Conservation (phyloP, 2,888 invertebrate species). For the Pharmacophagus antenor region DNA sequence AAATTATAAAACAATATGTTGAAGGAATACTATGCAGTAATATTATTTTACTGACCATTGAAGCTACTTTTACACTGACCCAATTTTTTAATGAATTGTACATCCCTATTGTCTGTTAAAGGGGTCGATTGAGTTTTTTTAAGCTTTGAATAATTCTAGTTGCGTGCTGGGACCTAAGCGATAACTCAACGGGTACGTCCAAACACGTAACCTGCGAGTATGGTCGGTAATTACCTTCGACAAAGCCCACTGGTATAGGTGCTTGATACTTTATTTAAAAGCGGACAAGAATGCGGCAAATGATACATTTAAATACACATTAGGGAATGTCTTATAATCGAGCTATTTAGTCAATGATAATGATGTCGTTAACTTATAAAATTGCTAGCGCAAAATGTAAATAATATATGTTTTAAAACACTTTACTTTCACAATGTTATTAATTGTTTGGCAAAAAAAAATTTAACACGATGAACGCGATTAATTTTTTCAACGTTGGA, state of each 20-base stretch:
- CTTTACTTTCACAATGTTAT: background rate
- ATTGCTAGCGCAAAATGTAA: too few relatives aligned
- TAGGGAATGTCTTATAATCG: too few relatives aligned
- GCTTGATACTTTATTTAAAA: conserved; percentile 29
- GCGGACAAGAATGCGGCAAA: conserved; percentile 6
- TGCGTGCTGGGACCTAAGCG: conserved; percentile 27
- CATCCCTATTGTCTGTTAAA: conserved; percentile 16
- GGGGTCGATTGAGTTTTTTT: conserved; percentile 13
- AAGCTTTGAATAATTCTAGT: conserved; percentile 28
- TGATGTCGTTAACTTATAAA: too few relatives aligned
- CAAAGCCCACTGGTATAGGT: conserved; percentile 16
- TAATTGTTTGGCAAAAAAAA: background rate
- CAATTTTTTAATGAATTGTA: conserved; percentile 23
- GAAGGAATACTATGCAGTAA: background rate
- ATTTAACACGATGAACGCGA: conserved; percentile 4
- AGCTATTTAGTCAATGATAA: too few relatives aligned
- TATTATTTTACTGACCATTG: background rate
- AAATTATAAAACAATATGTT: background rate
- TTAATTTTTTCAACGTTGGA: conserved; percentile 41
- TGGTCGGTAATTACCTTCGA: conserved; percentile 26
- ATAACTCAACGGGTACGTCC: conserved; percentile 29
- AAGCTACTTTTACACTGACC: conserved; percentile 13
- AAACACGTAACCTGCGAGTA: conserved; percentile 26
- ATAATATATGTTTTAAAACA: too few relatives aligned
- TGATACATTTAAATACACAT: conserved; percentile 11